Evolutionary conservation across 1,140 invertebrate species (phyloP).

Genomic region (Platyscapa corneri): DNA sequence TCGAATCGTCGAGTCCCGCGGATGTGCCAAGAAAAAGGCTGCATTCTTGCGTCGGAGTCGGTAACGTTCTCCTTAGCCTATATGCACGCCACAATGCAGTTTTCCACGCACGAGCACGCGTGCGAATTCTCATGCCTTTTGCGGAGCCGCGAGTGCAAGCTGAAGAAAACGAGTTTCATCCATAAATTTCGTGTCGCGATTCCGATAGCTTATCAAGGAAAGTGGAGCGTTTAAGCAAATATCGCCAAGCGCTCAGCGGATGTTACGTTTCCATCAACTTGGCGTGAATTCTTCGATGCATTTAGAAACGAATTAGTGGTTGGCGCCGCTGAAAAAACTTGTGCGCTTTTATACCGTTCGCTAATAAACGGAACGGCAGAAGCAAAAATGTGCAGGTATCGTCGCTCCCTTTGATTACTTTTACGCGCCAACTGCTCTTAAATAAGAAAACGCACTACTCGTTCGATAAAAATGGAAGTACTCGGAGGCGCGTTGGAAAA

Average conservation of each 20-base stretch:
- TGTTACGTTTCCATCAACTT: too few species aligned
- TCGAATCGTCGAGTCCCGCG: not conserved
- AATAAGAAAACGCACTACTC: too few species aligned
- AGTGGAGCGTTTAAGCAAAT: not conserved
- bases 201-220: not conserved
- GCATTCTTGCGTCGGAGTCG: not conserved
- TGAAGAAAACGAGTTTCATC: slow-evolving; percentile 36
- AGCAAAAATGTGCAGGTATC: too few species aligned
- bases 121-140: slow-evolving; percentile 7
- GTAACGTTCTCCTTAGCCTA: not conserved
- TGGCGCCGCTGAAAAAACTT: too few species aligned
- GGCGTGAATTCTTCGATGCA: too few species aligned
- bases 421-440: too few species aligned
- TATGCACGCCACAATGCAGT: too few species aligned
- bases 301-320: too few species aligned
- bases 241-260: not conserved
- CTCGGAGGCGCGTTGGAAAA: not conserved
- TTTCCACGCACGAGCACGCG: not conserved
- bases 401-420: too few species aligned
- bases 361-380: too few species aligned
- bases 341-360: too few species aligned
- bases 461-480: too few species aligned
- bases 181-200: not conserved
- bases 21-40: not conserved
- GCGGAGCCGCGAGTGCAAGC: not conserved